A percentile compares a stretch with the other conserved stretches of the same genome.
phyloP scores from a whole-genome alignment of 1,140 invertebrate genomes.

The Papilio polyxenes region DNA sequence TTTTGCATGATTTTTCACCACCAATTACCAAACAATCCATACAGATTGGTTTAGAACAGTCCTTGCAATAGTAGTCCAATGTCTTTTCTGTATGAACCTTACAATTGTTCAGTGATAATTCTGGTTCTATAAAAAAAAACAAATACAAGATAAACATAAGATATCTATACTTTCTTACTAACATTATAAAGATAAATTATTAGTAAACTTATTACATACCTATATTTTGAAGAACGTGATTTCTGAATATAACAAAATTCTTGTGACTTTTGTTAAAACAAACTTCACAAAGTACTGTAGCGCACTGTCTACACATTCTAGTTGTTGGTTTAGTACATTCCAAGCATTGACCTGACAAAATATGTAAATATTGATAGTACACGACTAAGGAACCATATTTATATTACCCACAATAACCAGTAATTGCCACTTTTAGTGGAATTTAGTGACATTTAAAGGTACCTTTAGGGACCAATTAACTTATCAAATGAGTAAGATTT shows the following conservation, averaged over 20 bases:
- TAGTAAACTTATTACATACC: slow-evolving; percentile 51
- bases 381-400: neutral
- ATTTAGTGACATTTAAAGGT: no score
- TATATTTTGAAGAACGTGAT: slow-evolving; percentile 62
- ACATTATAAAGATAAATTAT: neutral
- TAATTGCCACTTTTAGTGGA: neutral
- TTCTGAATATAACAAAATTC: slow-evolving; percentile 70
- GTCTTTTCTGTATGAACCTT: slow-evolving; percentile 62
- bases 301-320: slow-evolving; percentile 72
- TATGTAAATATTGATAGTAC: slow-evolving; percentile 37
- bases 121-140: slow-evolving; percentile 54
- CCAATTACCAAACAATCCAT: slow-evolving; percentile 73
- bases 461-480: neutral
- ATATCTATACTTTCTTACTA: neutral
- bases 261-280: slow-evolving; percentile 73
- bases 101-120: slow-evolving; percentile 53
- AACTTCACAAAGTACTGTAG: slow-evolving; percentile 60
- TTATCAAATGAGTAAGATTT: slow-evolving; percentile 32
- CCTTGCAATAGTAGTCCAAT: slow-evolving; percentile 72
- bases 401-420: neutral
- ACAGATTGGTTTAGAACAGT: slow-evolving; percentile 69
- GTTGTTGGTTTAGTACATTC: slow-evolving; percentile 61
- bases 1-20: slow-evolving; percentile 71
- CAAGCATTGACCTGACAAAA: slow-evolving; percentile 59
- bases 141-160: neutral